These are phyloP conservation scores for Drosophila meridionalis DNA, from an alignment of 2,888 invertebrate species.

Conservation along the genomic window DNA sequence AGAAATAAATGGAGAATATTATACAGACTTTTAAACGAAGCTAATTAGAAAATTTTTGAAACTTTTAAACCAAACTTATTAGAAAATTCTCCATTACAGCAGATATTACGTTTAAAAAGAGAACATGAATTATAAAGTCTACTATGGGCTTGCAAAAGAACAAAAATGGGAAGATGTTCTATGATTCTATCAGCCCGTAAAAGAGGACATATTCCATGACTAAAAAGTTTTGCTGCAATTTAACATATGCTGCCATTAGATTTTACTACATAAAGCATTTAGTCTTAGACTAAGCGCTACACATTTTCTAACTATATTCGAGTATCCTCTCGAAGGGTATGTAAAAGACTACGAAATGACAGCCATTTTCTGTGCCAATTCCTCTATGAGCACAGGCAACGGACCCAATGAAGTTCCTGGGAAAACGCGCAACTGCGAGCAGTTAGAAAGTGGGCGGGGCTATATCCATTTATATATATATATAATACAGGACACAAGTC, in stretches of 20 bases:
- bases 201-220: not conserved
- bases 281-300: not conserved
- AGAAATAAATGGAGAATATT: too few relatives aligned
- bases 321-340: not conserved
- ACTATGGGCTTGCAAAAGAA: not conserved
- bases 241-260: not conserved
- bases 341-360: constrained; percentile 55
- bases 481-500: constrained; percentile 12
- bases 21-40: too few relatives aligned
- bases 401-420: constrained; percentile 42
- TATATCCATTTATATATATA: not conserved
- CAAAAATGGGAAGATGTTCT: not conserved
- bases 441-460: not conserved
- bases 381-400: constrained; percentile 10
- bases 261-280: not conserved
- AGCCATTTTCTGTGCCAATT: constrained; percentile 62
- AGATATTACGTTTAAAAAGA: too few relatives aligned
- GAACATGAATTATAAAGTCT: too few relatives aligned
- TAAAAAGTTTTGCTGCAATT: not conserved
- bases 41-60: too few relatives aligned
- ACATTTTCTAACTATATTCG: not conserved
- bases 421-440: constrained; percentile 69
- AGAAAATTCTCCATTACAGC: too few relatives aligned
- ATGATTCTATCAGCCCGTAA: too few relatives aligned
- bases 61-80: too few relatives aligned